Base-by-base conservation (phyloP, 2,797 vertebrate genomes). In the Artibeus jamaicensis region DNA sequence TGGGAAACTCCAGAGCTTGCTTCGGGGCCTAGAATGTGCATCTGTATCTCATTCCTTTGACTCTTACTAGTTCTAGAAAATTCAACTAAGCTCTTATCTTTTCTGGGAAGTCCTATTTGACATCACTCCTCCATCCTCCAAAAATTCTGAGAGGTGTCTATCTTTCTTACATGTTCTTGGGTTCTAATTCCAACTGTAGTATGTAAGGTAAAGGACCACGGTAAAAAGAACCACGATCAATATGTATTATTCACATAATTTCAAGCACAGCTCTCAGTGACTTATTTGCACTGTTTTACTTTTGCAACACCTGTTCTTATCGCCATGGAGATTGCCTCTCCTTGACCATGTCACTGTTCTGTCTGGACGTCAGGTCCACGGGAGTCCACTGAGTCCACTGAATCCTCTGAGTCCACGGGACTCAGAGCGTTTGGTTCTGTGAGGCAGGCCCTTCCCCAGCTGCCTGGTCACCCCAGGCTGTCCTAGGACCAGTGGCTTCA, bases 391-490 rank as follows among this genome's bases (percentile, higher is more conserved):
- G 39, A n/a, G n/a, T n/a, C n/a, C 39, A 42, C 39, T 42, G 39
- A 42, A 7, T 42, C 39, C 39, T 42, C 39, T 42, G 39, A 42
- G 8, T 34, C 39, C 16, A 1, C 0, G 0, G 50, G 5, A n/a
- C 0, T 34, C 39, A 11, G 11, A 46, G 15, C 11, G 9, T 57
- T 46, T 15, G 4, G 37, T 46, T 6, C 39, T 15, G 12, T 0
- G 24, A 37, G 12, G 15, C 14, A 24, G 26, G 11, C 2, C 10
- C 57, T 59, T 82, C 6, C 37, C 15, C 5, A 32, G 32, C 0
- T 3, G 9, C 14, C 7, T 84, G 24, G 9, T 16, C 12, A 21
- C 6, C 3, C 18, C 6, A 22, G 2, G 14, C 11, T 7, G 5
- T 57, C 22, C 16, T 14, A 14, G 26, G 24, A 19, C 15, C 6